Conservation (phyloP, 2,888 invertebrate genomes). For the Mesoligia furuncula region DNA sequence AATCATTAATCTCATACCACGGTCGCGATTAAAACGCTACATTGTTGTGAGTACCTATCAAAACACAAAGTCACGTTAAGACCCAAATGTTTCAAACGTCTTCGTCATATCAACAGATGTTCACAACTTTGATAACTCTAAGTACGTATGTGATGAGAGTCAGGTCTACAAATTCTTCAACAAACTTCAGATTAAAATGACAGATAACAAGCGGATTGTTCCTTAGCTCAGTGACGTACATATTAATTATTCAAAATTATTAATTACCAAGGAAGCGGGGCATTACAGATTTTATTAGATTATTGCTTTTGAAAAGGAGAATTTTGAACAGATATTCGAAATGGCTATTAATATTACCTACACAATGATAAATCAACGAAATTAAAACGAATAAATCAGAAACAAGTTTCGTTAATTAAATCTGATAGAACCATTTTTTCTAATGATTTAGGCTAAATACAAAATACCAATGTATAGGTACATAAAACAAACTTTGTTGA, state of each 20-base stretch:
- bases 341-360: conserved; percentile 55
- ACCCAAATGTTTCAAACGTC: conserved; percentile 25
- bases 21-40: conserved; percentile 31
- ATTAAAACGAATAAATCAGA: conserved; percentile 34
- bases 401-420: conserved; percentile 5
- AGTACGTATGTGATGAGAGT: conserved; percentile 49
- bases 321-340: conserved; percentile 43
- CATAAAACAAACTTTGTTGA: neutral
- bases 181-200: conserved; percentile 42
- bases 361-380: conserved; percentile 46
- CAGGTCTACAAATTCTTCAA: conserved; percentile 51
- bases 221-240: conserved; percentile 55
- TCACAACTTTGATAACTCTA: conserved; percentile 48
- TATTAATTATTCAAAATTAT: conserved; percentile 49
- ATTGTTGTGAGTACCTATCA: conserved; percentile 30
- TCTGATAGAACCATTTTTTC: neutral
- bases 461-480: neutral
- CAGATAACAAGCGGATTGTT: conserved; percentile 51
- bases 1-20: conserved; percentile 40
- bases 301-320: conserved; percentile 37
- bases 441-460: neutral
- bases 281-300: conserved; percentile 51
- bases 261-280: conserved; percentile 43
- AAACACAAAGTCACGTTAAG: conserved; percentile 44
- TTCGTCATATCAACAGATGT: conserved; percentile 42